Base-by-base conservation (phyloP, 2,113 vertebrate genomes). In the Halichoerus grypus region DNA sequence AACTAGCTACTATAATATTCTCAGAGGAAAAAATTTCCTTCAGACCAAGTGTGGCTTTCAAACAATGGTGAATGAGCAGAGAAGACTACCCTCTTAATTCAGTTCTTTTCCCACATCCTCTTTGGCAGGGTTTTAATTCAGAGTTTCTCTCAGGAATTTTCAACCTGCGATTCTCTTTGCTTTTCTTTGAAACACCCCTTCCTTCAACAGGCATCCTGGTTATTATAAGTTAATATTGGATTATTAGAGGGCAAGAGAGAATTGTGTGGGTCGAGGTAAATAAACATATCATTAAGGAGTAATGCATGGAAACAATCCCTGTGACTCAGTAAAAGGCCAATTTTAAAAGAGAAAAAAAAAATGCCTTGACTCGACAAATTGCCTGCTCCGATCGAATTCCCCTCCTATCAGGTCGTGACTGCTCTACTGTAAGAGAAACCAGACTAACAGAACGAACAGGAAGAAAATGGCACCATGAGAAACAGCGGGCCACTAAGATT, bases 61-160 rank as follows among this genome's bases (percentile, higher is more conserved):
- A 98, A 91, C 28, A 77, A 90, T 72, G 96, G 90, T 76, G 91
- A 93, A 79, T 57, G 51, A 86, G 21, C 4, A 15, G 97, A 55
- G 96, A 96, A 97, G 84, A 96, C 61, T 69, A 90, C 91, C 85
- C 92, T 95, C 87, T 94, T 96, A 87, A 97, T 85, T 94, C 94
- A 90, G 93, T 88, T 76, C 81, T 96, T 81, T 97, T 93, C 96
- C 76, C 89, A 92, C 82, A 94, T 95, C 95, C 96, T 97, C 94
- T 88, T 72, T 81, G 1, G 77, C 63, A 97, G 95, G 67, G 77
- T 97, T 97, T 97, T 97, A 98, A 98, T 98, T 97, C 91, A 94
- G 91, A 98, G 92, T 97, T 97, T 98, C 87, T 95, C 98, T 97
- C 81, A 96, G 36, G 76, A 97, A 97, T 96, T 97, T 49, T 31